Percentiles rank a stretch among this genome's conserved stretches.
These are phyloP conservation scores for Melanotaenia parkinsoni DNA, from an alignment of 2,797 vertebrate species.

Conservation along the genomic window DNA sequence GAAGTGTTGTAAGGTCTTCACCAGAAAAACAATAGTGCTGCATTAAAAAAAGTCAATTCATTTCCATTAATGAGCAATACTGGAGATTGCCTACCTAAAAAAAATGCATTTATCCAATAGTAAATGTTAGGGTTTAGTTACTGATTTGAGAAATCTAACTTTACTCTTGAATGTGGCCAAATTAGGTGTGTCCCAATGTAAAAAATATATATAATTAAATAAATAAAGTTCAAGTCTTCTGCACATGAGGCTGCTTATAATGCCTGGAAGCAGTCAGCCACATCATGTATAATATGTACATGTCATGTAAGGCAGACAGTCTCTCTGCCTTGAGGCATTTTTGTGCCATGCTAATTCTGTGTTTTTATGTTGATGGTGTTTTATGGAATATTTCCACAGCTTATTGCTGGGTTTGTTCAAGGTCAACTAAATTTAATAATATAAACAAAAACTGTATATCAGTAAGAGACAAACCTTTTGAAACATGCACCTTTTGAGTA, in stretches of 20 bases:
- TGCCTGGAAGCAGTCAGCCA: too few relatives aligned
- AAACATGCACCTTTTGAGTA: too few relatives aligned
- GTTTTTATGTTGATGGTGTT: slow-evolving; percentile 4
- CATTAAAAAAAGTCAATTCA: slow-evolving; percentile 21
- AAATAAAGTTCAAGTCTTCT: too few relatives aligned
- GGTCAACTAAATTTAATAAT: too few relatives aligned
- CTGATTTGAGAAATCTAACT: background rate
- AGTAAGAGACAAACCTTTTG: too few relatives aligned
- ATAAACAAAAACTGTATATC: too few relatives aligned
- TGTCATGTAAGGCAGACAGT: background rate
- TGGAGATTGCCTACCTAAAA: background rate
- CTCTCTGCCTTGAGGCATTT: background rate
- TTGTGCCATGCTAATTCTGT: too few relatives aligned
- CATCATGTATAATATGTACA: slow-evolving; percentile 2
- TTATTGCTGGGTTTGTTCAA: too few relatives aligned
- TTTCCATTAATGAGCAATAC: background rate
- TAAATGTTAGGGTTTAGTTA: background rate
- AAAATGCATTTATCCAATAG: background rate
- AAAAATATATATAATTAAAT: background rate
- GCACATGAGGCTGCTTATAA: too few relatives aligned
- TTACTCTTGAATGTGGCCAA: background rate
- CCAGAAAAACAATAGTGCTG: slow-evolving; percentile 27
- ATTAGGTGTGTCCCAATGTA: background rate
- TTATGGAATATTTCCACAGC: background rate
- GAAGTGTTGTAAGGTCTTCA: slow-evolving; percentile 42